Percentiles rank a stretch among this genome's conserved stretches.
Evolutionary conservation across 2,797 vertebrate genomes (phyloP).

Genomic region (Sciurus carolinensis): DNA sequence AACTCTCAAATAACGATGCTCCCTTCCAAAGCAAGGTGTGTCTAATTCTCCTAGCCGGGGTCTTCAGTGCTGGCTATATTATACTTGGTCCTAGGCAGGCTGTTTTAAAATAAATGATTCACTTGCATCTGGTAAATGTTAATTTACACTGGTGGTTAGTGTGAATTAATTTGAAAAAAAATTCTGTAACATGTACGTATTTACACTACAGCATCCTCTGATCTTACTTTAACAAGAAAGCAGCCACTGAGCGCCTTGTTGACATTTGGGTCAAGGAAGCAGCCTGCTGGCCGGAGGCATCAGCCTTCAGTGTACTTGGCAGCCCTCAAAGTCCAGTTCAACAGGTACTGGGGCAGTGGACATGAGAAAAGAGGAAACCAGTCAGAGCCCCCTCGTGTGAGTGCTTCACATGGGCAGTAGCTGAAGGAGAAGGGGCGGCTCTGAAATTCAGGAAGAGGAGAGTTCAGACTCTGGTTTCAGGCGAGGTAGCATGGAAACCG

Average conservation of each 20-base stretch:
- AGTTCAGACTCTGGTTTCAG: neutral
- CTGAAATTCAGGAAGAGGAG: neutral
- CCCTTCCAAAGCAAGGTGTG: neutral
- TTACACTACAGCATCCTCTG: neutral
- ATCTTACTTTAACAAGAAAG: neutral
- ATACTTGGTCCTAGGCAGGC: too few relatives aligned
- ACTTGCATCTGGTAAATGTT: too few relatives aligned
- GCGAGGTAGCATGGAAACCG: accelerated
- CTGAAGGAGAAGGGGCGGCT: neutral
- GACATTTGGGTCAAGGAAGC: neutral
- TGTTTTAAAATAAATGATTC: neutral
- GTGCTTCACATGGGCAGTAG: accelerated
- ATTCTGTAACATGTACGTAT: neutral
- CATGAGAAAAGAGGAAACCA: neutral
- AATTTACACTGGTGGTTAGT: neutral
- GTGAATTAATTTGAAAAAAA: neutral
- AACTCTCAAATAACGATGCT: neutral
- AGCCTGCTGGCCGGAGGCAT: neutral
- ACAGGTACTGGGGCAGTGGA: accelerated
- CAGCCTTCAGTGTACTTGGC: accelerated
- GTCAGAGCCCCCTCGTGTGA: neutral
- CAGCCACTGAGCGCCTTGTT: accelerated
- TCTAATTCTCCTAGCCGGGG: neutral
- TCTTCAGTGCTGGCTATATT: neutral
- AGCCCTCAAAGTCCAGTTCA: neutral